Base-by-base conservation (phyloP, 1,140 invertebrate genomes). In the Rhagoletis zephyria region DNA sequence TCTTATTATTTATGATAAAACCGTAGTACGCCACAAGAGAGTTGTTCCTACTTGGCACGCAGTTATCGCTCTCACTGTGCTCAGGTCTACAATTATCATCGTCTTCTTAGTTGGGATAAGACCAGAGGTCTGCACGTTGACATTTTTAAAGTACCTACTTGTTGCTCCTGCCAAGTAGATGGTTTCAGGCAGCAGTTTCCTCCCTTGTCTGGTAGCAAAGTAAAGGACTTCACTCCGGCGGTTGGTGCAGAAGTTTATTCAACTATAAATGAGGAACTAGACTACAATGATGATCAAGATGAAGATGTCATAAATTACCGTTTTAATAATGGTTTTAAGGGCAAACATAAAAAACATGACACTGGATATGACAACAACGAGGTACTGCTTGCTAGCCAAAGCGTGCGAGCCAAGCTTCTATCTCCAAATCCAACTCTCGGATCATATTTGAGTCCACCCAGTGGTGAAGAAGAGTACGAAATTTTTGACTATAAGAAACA, bases 11-110 rank as follows among this genome's bases (percentile, higher is more conserved):
- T 67, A 48, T 30, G 14, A 56, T 88, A 61, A n/a, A 85, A 88
- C 89, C 94, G n/a, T 90, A 97, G 97, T 88, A 95, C 95, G 91
- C 95, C 96, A 0, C 95, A 95, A 64, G 94, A 95, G 51, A 95
- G 95, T 2, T 97, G 97, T 89, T 96, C 96, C 6, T 97, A 97
- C 90, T 94, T 97, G 40, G 95, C 96, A 0, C 96, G 96, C 67
- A 96, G 96, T 88, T 96, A 97, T 90, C 95, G 96, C 87, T 97
- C 97, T 0, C 95, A 96, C 85, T 98, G 97, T 90, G 94, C 95
- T 3, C 97, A 98, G 94, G 95, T 97, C 1, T 97, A 97, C 91
- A 97, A 97, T 90, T 97, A 97, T 89, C 97, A 98, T 91, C 94
- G 97, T n/a, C 93, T 97, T 5, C 90, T 97, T 1, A 97, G 96